Percentiles rank a stretch among this genome's conserved stretches.
Conservation (phyloP, 2,113 vertebrate species). For the Gobio gobio region DNA sequence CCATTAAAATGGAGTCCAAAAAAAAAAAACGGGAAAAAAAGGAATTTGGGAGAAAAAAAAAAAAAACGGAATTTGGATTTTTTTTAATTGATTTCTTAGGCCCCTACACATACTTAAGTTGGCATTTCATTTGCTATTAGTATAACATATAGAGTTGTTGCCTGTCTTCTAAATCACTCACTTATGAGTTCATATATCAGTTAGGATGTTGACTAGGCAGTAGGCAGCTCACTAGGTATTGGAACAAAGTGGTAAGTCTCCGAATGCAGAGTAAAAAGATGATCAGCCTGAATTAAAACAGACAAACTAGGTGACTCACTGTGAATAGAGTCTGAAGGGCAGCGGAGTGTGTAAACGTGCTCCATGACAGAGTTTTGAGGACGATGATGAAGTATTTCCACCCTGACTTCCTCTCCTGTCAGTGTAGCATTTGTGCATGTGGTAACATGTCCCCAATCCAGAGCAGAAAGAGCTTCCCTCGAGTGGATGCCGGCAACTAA, state of each 20-base stretch:
- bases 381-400: conserved; percentile 21
- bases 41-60: too few relatives aligned
- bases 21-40: too few relatives aligned
- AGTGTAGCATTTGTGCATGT: not conserved
- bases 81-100: too few relatives aligned
- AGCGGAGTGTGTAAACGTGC: not conserved
- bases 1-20: too few relatives aligned
- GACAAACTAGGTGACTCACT: not conserved
- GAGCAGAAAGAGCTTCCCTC: not conserved
- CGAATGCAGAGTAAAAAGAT: not conserved
- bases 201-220: not conserved
- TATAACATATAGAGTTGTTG: not conserved
- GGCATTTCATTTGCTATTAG: too few relatives aligned
- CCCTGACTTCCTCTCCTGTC: conserved; percentile 12
- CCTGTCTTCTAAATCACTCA: not conserved
- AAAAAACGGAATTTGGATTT: too few relatives aligned
- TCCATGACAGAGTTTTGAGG: not conserved
- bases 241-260: not conserved
- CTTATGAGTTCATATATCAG: not conserved
- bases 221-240: not conserved
- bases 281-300: not conserved
- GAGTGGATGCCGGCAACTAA: conserved; percentile 14
- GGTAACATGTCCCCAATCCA: conserved; percentile 7
- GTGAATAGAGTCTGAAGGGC: not conserved
- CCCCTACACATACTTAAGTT: too few relatives aligned